Conservation (phyloP, 2,797 vertebrate species). For the Oreonectes daqikongensis region DNA sequence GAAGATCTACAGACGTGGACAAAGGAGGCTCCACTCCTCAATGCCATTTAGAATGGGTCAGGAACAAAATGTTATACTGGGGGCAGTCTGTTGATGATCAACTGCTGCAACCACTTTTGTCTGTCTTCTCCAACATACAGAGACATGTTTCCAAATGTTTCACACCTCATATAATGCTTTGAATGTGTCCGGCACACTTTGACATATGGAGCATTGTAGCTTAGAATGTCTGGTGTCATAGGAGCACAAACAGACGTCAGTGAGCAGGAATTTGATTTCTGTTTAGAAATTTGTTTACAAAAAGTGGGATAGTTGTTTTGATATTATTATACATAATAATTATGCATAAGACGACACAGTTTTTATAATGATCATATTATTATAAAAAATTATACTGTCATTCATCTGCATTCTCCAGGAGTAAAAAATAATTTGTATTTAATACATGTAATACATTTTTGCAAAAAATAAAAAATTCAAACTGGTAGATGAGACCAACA, state of each 20-base stretch:
- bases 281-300: neutral
- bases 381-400: too few species aligned
- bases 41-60: slow-evolving; percentile 77
- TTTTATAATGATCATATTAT: too few species aligned
- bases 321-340: too few species aligned
- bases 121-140: slow-evolving; percentile 58
- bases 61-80: slow-evolving; percentile 77
- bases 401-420: too few species aligned
- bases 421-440: too few species aligned
- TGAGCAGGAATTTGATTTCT: neutral
- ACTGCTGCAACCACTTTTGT: slow-evolving; percentile 76
- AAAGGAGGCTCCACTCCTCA: slow-evolving; percentile 74
- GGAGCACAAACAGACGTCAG: too few species aligned
- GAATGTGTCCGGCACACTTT: slow-evolving; percentile 71
- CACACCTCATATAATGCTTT: slow-evolving; percentile 84
- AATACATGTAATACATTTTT: too few species aligned
- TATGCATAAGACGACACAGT: too few species aligned
- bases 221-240: slow-evolving; percentile 55
- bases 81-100: slow-evolving; percentile 82
- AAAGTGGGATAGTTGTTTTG: too few species aligned
- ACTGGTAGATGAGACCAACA: neutral
- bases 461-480: too few species aligned
- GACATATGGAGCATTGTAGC: slow-evolving; percentile 70
- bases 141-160: slow-evolving; percentile 73
- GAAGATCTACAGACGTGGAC: slow-evolving; percentile 76